Conservation (phyloP, 1,140 invertebrate genomes). For the Drosophila seguyi region DNA sequence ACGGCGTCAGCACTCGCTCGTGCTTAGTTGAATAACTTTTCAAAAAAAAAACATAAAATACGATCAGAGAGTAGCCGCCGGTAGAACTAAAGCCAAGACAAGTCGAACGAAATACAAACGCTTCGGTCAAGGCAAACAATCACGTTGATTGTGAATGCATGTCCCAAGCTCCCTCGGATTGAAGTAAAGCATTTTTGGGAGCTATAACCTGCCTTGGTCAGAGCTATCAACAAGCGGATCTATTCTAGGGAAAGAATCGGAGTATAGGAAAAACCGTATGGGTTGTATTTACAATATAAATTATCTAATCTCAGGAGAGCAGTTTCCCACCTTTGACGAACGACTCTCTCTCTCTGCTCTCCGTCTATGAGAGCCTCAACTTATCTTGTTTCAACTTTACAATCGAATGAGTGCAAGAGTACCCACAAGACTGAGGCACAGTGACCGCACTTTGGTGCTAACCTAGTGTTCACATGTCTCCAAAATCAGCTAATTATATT, state of each 20-base stretch:
- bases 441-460: not conserved
- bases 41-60: conserved; percentile 44
- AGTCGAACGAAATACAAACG: conserved; percentile 9
- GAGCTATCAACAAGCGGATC: not conserved
- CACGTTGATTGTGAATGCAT: conserved; percentile 9
- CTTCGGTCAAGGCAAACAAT: conserved; percentile 13
- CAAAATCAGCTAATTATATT: conserved; percentile 23
- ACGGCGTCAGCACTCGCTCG: conserved; percentile 16
- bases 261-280: not conserved
- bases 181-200: not conserved
- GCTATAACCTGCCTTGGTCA: not conserved
- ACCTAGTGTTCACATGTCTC: conserved; percentile 15
- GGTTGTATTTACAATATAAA: conserved; percentile 1
- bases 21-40: conserved; percentile 61
- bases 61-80: conserved; percentile 15
- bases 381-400: conserved; percentile 1
- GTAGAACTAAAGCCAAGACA: conserved; percentile 24
- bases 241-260: not conserved
- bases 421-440: not conserved
- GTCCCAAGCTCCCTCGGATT: not conserved
- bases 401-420: not conserved
- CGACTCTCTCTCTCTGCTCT: not conserved
- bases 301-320: conserved; percentile 2
- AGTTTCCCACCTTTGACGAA: conserved; percentile 4
- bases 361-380: not conserved